Conservation (phyloP, 2,888 invertebrate species). For the Congeria kusceri region DNA sequence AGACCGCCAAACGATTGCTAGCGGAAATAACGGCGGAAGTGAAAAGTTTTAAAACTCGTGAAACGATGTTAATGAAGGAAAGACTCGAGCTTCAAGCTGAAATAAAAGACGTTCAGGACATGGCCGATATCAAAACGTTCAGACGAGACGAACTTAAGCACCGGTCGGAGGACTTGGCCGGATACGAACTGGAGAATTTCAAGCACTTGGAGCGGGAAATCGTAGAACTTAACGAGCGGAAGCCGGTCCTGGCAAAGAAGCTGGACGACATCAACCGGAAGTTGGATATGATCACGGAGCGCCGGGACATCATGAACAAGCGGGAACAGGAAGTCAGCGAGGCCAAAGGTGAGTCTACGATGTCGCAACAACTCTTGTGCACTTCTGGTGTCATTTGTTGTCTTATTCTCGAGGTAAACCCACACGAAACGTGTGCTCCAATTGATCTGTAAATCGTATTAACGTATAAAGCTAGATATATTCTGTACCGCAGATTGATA, state of each 20-base stretch:
- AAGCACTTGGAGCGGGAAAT: constrained; percentile 64
- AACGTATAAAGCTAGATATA: too few species aligned
- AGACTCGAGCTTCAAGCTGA: constrained; percentile 65
- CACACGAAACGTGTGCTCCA: too few species aligned
- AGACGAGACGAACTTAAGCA: constrained; percentile 63
- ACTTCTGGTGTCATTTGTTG: too few species aligned
- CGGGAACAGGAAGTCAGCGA: constrained; percentile 64
- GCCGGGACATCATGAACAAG: constrained; percentile 57
- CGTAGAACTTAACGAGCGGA: constrained; percentile 63
- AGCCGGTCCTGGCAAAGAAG: constrained; percentile 69
- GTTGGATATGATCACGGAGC: constrained; percentile 68
- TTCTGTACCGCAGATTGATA: too few species aligned
- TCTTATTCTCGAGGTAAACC: too few species aligned
- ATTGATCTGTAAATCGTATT: too few species aligned
- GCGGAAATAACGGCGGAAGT: constrained; percentile 68
- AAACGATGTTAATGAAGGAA: constrained; percentile 67
- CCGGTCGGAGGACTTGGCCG: constrained; percentile 38
- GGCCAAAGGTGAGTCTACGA: constrained; percentile 55
- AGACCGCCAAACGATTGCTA: constrained; percentile 67
- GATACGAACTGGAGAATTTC: constrained; percentile 58
- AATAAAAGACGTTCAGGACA: constrained; percentile 73
- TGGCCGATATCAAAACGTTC: constrained; percentile 76
- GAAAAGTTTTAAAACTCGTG: constrained; percentile 69
- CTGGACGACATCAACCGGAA: constrained; percentile 74
- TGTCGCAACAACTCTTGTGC: too few species aligned